Evolutionary conservation across 2,113 vertebrate genomes (phyloP).

Genomic region (Mungos mungo): DNA sequence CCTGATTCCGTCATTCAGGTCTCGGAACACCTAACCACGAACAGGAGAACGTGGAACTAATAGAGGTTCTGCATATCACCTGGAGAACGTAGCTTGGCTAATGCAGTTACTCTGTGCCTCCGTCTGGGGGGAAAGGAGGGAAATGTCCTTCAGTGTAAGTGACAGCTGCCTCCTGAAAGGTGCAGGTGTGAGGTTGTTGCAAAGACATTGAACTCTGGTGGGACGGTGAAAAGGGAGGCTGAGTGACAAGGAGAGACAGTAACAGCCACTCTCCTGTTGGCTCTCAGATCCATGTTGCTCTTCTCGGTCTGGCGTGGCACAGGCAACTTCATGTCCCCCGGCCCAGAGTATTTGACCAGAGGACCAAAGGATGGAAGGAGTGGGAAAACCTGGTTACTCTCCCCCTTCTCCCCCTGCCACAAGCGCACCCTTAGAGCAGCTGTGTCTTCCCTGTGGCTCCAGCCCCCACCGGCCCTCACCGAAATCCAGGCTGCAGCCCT

Average conservation of each 20-base stretch:
- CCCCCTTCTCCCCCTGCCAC: not conserved
- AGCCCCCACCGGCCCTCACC: not conserved
- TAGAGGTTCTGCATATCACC: fast-evolving
- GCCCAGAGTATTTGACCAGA: not conserved
- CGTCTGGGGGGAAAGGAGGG: not conserved
- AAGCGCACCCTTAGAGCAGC: no score
- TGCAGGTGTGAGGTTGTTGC: not conserved
- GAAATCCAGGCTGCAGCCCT: fast-evolving
- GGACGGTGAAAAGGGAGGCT: not conserved
- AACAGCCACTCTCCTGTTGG: not conserved
- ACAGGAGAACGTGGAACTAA: not conserved
- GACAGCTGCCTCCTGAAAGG: not conserved
- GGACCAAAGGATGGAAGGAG: not conserved
- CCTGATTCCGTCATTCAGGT: not conserved
- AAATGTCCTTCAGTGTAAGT: not conserved
- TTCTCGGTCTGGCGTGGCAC: not conserved
- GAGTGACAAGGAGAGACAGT: not conserved
- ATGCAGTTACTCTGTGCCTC: not conserved
- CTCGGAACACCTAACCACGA: not conserved
- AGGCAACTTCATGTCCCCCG: not conserved
- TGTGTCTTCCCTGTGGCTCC: not conserved
- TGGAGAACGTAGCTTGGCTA: not conserved
- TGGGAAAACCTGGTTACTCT: not conserved
- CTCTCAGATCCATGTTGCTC: not conserved
- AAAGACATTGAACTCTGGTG: not conserved